Evolutionary conservation across 2,797 vertebrate genomes (phyloP).

Genomic region (Eulemur mongoz): DNA sequence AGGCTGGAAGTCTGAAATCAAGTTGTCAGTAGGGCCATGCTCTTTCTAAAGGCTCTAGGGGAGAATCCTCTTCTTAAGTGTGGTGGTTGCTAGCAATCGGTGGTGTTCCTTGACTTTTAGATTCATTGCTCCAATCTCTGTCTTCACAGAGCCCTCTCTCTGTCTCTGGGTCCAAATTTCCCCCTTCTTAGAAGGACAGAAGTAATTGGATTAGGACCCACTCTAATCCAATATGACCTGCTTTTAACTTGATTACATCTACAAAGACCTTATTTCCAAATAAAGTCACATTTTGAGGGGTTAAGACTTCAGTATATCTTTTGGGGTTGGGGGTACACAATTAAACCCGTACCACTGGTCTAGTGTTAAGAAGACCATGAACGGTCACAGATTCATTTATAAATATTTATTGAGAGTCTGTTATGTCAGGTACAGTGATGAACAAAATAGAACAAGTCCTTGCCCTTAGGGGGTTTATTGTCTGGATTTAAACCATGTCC

Average conservation of each 20-base stretch:
- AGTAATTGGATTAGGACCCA: not conserved
- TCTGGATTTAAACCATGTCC: not conserved
- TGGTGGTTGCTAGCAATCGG: not conserved
- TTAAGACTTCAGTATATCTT: not conserved
- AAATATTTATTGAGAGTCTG: not conserved
- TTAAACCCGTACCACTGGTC: not conserved
- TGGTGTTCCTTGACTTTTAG: not conserved
- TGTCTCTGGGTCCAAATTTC: not conserved
- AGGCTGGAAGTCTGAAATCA: not conserved
- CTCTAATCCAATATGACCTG: not conserved
- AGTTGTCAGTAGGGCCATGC: not conserved
- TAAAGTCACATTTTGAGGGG: not conserved
- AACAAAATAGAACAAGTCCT: not conserved
- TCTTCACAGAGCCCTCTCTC: not conserved
- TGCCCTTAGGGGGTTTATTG: not conserved
- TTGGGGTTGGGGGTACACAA: not conserved
- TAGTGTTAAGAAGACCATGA: not conserved
- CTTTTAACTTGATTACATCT: not conserved
- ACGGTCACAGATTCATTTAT: not conserved
- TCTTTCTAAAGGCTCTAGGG: not conserved
- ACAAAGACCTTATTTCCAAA: constrained; percentile 17
- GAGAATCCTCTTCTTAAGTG: not conserved
- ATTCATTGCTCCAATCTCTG: not conserved
- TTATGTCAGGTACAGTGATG: not conserved
- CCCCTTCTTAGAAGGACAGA: not conserved